Evolutionary conservation across 2,113 vertebrate species (phyloP).

Genomic region (Aptenodytes patagonicus): DNA sequence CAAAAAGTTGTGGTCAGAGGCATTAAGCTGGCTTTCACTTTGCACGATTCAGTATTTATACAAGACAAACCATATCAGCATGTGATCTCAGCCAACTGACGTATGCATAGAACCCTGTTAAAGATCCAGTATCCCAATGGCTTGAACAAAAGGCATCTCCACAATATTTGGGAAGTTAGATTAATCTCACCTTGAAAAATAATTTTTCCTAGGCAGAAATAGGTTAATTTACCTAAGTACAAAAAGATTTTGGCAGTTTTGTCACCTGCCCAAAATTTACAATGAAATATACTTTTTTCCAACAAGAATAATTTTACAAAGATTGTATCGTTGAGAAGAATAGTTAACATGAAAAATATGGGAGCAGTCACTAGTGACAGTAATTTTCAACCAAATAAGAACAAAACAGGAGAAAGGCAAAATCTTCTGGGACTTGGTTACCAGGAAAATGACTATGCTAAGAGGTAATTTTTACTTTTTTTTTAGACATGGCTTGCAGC

Average conservation of each 20-base stretch:
- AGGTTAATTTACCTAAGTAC: background rate
- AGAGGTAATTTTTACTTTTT: background rate
- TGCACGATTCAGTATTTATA: background rate
- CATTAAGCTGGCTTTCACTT: background rate
- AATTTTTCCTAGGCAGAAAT: background rate
- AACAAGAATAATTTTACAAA: background rate
- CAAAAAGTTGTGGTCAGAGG: background rate
- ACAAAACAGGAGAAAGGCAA: background rate
- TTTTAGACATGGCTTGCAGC: background rate
- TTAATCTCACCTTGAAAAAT: background rate
- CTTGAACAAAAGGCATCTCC: background rate
- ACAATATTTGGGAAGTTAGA: background rate
- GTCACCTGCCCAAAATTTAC: background rate
- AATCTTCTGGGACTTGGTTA: background rate
- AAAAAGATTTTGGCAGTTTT: background rate
- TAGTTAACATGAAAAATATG: background rate
- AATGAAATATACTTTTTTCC: background rate
- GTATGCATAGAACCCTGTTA: background rate
- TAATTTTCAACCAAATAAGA: background rate
- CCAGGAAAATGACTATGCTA: background rate
- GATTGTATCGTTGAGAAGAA: background rate
- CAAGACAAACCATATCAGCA: background rate
- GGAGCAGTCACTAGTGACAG: background rate
- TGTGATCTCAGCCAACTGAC: background rate
- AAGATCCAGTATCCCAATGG: background rate